Percentiles rank a stretch among this genome's conserved stretches.
phyloP scores from a whole-genome alignment of 1,140 invertebrate species.

The Drosophila varians region DNA sequence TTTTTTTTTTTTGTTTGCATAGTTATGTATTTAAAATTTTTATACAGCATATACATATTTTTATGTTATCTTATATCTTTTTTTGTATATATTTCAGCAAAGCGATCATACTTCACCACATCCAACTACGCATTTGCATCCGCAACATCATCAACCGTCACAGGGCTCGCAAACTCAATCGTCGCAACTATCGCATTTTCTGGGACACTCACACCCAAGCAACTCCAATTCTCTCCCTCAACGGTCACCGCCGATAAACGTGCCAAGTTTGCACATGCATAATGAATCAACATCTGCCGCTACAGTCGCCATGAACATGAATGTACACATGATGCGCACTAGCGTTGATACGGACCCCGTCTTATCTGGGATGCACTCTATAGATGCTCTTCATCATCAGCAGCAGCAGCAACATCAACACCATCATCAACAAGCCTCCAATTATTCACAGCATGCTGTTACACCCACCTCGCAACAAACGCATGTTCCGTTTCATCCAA shows the following conservation, averaged over 20 bases:
- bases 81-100: slow-evolving; percentile 3
- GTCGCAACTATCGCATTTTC: slow-evolving; percentile 83
- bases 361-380: slow-evolving; percentile 59
- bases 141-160: slow-evolving; percentile 26
- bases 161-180: slow-evolving; percentile 85
- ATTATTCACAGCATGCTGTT: slow-evolving; percentile 84
- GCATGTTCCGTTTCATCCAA: not conserved
- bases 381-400: slow-evolving; percentile 84
- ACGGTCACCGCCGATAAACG: slow-evolving; percentile 78
- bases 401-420: slow-evolving; percentile 82
- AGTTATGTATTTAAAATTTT: no score
- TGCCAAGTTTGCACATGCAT: slow-evolving; percentile 64
- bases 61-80: not conserved
- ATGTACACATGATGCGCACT: slow-evolving; percentile 80
- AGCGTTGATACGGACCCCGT: slow-evolving; percentile 62
- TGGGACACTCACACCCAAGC: slow-evolving; percentile 51
- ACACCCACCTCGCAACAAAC: slow-evolving; percentile 82
- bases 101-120: slow-evolving; percentile 16
- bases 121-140: not conserved
- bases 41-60: no score
- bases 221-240: slow-evolving; percentile 37
- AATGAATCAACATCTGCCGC: slow-evolving; percentile 67
- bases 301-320: slow-evolving; percentile 46
- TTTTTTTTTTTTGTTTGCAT: no score
- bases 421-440: slow-evolving; percentile 16